Percentiles rank a stretch among this genome's conserved stretches.
phyloP scores from a whole-genome alignment of 23 tunicate genomes.

The Ascidia mentula region DNA sequence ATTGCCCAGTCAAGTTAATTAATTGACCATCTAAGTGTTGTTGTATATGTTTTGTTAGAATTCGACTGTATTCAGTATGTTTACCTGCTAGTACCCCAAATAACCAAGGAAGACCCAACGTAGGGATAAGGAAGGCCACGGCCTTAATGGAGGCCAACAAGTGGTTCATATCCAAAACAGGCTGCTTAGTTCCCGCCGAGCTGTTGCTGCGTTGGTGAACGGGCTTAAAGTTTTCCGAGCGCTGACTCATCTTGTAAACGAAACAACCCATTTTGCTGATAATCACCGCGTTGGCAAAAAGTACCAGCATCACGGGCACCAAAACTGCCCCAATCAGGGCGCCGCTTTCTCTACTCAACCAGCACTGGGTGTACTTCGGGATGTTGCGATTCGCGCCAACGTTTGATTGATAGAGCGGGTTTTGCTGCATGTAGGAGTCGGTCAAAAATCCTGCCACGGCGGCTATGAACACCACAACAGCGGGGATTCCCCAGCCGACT shows the following conservation, averaged over 20 bases:
- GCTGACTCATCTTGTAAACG: not conserved
- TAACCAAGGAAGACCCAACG: not conserved
- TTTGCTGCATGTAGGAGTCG: not conserved
- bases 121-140: not conserved
- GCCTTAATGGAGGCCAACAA: not conserved
- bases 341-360: not conserved
- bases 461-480: not conserved
- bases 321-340: not conserved
- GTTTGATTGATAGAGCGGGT: not conserved
- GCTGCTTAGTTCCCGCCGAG: not conserved
- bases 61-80: too few relatives aligned
- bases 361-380: not conserved
- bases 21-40: too few relatives aligned
- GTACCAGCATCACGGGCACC: not conserved
- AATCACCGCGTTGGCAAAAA: not conserved
- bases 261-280: not conserved
- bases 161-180: not conserved
- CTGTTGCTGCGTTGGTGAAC: not conserved
- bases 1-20: not conserved
- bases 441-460: not conserved
- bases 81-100: not conserved
- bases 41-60: too few relatives aligned
- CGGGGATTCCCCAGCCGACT: constrained; percentile 44
- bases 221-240: not conserved
- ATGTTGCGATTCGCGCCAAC: not conserved